These are phyloP conservation scores for Ceyx melanurus DNA, from an alignment of 2,113 vertebrate species.

Conservation along the genomic window DNA sequence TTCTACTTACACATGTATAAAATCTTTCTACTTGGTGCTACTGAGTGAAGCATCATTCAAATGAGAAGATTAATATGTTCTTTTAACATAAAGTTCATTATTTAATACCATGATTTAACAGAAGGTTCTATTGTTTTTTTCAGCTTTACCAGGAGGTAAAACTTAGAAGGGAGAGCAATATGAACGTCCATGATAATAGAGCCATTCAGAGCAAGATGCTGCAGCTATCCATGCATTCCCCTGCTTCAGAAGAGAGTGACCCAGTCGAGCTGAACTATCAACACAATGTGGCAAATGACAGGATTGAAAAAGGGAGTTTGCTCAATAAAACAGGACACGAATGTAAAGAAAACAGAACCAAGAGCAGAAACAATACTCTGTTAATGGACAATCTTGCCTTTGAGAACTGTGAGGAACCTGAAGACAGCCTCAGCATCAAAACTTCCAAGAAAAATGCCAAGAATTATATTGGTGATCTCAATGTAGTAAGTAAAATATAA, in stretches of 20 bases:
- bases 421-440: constrained; percentile 34
- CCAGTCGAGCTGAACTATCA: constrained; percentile 59
- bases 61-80: neutral
- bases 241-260: constrained; percentile 70
- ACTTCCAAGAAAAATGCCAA: constrained; percentile 73
- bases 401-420: constrained; percentile 19
- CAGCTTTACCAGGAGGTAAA: constrained; percentile 94
- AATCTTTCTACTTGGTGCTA: neutral
- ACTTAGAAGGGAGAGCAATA: constrained; percentile 79
- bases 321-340: neutral
- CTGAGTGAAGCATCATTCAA: neutral
- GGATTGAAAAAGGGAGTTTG: constrained; percentile 28
- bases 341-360: constrained; percentile 32
- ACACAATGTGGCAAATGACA: constrained; percentile 62
- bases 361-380: constrained; percentile 12
- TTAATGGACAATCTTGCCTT: constrained; percentile 34
- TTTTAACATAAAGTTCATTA: neutral
- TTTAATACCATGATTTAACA: neutral
- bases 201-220: constrained; percentile 58
- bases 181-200: constrained; percentile 67
- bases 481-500: constrained; percentile 82
- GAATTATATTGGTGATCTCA: constrained; percentile 84
- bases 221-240: constrained; percentile 73
- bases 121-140: constrained; percentile 29
- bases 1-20: neutral